Conservation (phyloP, 2,113 vertebrate genomes). For the Trogon surrucura region DNA sequence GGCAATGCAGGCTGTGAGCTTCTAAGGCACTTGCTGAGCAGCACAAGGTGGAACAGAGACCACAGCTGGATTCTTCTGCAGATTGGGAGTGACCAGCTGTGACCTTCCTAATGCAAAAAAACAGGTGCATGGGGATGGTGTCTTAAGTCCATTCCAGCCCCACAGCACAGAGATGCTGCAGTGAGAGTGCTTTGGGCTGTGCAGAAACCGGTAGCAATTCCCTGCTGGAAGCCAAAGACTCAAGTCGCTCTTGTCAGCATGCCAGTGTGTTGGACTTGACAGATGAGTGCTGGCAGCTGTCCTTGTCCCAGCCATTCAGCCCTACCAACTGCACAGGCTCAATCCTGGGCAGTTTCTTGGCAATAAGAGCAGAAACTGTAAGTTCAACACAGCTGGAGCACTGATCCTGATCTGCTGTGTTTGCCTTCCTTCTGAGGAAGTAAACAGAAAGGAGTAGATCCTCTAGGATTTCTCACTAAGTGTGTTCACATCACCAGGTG, state of each 20-base stretch:
- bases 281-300: background rate
- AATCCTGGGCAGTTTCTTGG: background rate
- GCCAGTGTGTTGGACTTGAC: background rate
- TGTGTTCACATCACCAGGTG: background rate
- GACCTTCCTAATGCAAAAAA: background rate
- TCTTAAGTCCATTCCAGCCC: background rate
- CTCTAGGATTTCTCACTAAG: background rate
- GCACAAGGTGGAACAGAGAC: background rate
- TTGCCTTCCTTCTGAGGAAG: background rate
- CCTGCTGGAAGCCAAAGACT: background rate
- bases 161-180: background rate
- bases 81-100: background rate
- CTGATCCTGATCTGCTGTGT: background rate
- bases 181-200: background rate
- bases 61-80: background rate
- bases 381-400: background rate
- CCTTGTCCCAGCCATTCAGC: background rate
- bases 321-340: background rate
- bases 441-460: background rate
- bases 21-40: background rate
- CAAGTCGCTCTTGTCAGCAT: fast-evolving
- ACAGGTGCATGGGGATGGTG: fast-evolving
- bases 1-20: fast-evolving
- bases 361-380: background rate
- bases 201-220: background rate